Percentiles rank a stretch among this genome's conserved stretches.
These are phyloP conservation scores for Pristis pectinata DNA, from an alignment of 2,797 vertebrate species.

Conservation along the genomic window DNA sequence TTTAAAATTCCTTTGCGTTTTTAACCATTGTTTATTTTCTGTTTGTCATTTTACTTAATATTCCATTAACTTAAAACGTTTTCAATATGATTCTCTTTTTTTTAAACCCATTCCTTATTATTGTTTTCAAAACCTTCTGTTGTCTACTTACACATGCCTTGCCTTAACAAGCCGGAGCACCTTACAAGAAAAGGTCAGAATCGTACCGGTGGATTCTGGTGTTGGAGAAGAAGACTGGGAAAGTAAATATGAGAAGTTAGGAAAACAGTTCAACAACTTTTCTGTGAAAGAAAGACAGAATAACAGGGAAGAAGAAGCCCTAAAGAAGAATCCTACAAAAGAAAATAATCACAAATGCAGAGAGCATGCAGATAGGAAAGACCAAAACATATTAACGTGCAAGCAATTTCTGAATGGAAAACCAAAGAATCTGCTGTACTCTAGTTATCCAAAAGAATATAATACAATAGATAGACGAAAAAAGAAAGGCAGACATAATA, in stretches of 20 bases:
- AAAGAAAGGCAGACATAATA: constrained; percentile 61
- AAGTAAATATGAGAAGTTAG: constrained; percentile 63
- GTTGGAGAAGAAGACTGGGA: constrained; percentile 74
- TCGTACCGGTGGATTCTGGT: constrained; percentile 76
- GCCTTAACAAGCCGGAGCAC: constrained; percentile 56
- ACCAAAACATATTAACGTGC: constrained; percentile 44
- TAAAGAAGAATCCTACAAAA: background rate
- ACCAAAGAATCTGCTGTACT: constrained; percentile 48
- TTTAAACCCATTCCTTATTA: constrained; percentile 46
- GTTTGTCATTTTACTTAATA: constrained; percentile 46
- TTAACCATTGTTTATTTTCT: constrained; percentile 47
- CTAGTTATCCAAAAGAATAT: constrained; percentile 74
- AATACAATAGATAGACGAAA: constrained; percentile 75
- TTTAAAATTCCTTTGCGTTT: constrained; percentile 44
- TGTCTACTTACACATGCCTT: constrained; percentile 33
- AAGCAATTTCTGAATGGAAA: constrained; percentile 48
- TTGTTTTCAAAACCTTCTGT: constrained; percentile 35
- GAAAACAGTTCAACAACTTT: constrained; percentile 65
- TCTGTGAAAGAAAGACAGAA: constrained; percentile 72
- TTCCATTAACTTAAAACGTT: constrained; percentile 36
- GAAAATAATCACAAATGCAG: background rate
- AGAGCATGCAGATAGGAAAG: constrained; percentile 18
- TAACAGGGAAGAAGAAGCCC: constrained; percentile 62
- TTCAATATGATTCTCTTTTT: constrained; percentile 45
- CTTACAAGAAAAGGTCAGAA: constrained; percentile 69